Evolutionary conservation across 2,113 vertebrate genomes (phyloP).

Genomic region (Ailurus styani): DNA sequence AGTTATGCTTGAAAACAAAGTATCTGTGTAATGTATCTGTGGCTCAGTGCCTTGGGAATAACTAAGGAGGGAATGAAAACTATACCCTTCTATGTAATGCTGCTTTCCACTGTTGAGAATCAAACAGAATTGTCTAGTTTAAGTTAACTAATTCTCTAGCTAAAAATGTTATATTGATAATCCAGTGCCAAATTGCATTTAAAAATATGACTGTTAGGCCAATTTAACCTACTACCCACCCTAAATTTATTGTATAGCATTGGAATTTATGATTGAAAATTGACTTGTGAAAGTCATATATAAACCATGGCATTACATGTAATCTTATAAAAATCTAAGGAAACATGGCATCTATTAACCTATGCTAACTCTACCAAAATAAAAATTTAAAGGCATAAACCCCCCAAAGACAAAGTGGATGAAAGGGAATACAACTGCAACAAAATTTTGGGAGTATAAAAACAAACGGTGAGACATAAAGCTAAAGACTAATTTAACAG

Average conservation of each 20-base stretch:
- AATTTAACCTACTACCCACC: not conserved
- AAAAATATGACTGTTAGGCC: not conserved
- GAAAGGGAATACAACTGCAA: not conserved
- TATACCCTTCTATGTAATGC: not conserved
- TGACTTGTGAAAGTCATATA: not conserved
- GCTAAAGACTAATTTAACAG: not conserved
- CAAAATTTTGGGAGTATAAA: not conserved
- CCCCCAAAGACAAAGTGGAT: not conserved
- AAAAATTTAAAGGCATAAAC: not conserved
- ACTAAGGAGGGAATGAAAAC: not conserved
- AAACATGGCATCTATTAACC: not conserved
- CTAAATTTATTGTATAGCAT: not conserved
- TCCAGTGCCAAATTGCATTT: not conserved
- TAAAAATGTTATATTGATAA: not conserved
- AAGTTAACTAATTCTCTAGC: conserved; percentile 1
- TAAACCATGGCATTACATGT: not conserved
- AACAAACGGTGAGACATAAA: not conserved
- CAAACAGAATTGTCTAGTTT: not conserved
- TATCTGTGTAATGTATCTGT: not conserved
- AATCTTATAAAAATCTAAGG: not conserved
- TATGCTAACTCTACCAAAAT: not conserved
- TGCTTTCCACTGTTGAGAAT: not conserved
- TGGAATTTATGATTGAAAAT: not conserved
- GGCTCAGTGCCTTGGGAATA: not conserved
- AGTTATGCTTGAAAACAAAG: not conserved